phyloP scores from a whole-genome alignment of 2,888 invertebrate genomes.

The Metopia argyrocephala region DNA sequence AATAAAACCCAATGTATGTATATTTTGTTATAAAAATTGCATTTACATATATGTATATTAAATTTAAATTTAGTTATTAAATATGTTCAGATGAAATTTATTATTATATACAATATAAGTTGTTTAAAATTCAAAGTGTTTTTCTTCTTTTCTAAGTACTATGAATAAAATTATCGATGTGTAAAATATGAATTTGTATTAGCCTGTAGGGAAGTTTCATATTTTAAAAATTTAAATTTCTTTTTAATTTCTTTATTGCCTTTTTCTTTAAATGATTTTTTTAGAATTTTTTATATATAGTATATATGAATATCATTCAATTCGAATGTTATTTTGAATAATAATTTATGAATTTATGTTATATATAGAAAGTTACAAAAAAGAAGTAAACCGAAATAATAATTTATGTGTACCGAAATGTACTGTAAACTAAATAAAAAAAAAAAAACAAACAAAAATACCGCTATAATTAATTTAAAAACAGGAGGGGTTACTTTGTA shows the following conservation, averaged over 20 bases:
- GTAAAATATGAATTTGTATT: conserved; percentile 16
- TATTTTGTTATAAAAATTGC: conserved; percentile 63
- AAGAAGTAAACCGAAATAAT: conserved; percentile 15
- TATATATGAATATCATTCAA: background rate
- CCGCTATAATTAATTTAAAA: too few species aligned
- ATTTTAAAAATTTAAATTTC: background rate
- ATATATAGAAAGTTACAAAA: background rate
- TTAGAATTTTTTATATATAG: background rate
- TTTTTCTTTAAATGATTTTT: background rate
- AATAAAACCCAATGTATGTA: too few species aligned
- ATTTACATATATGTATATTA: conserved; percentile 20
- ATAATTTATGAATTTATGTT: background rate
- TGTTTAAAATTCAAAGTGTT: conserved; percentile 23
- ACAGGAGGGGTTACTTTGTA: too few species aligned
- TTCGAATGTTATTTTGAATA: background rate
- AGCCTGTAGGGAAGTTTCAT: background rate
- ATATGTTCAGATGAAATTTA: conserved; percentile 17
- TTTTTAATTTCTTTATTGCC: background rate
- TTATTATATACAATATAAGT: conserved; percentile 19
- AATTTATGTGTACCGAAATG: conserved; percentile 58
- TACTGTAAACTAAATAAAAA: conserved; percentile 46
- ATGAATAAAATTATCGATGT: conserved; percentile 26
- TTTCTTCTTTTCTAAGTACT: conserved; percentile 9
- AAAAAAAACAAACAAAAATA: background rate
- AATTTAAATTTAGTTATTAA: conserved; percentile 29